A percentile compares a stretch with the other conserved stretches of the same genome.
phyloP scores from a whole-genome alignment of 2,797 vertebrate genomes.

The Trichosurus vulpecula region DNA sequence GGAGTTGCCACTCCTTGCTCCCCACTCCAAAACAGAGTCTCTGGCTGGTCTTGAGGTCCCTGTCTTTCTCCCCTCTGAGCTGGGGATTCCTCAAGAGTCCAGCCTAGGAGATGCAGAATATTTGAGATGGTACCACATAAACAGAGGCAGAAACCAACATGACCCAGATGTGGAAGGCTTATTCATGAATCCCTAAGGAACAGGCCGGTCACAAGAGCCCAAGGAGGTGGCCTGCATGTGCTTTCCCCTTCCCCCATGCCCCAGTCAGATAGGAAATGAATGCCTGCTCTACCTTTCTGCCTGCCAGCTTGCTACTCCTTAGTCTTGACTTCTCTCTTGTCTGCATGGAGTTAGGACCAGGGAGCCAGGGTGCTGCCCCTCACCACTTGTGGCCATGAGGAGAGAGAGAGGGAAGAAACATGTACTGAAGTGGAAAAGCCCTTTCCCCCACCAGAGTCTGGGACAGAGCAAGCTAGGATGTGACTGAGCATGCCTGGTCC shows the following conservation, averaged over 20 bases:
- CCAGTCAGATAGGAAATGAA: not conserved
- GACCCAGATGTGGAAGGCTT: not conserved
- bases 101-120: not conserved
- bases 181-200: not conserved
- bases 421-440: not conserved
- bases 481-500: not conserved
- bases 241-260: not conserved
- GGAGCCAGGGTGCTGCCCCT: not conserved
- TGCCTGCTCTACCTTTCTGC: not conserved
- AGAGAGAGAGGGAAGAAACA: not conserved
- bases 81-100: not conserved
- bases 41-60: not conserved
- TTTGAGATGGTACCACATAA: not conserved
- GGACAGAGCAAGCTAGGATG: not conserved
- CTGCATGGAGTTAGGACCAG: not conserved
- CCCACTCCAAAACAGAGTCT: not conserved
- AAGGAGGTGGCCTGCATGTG: not conserved
- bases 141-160: not conserved
- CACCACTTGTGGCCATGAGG: not conserved
- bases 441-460: not conserved
- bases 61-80: not conserved
- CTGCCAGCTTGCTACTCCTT: not conserved
- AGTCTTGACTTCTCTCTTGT: not conserved
- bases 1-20: not conserved
- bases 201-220: not conserved